Evolutionary conservation across 2,888 invertebrate genomes (phyloP).

Genomic region (Charanyca ferruginea): DNA sequence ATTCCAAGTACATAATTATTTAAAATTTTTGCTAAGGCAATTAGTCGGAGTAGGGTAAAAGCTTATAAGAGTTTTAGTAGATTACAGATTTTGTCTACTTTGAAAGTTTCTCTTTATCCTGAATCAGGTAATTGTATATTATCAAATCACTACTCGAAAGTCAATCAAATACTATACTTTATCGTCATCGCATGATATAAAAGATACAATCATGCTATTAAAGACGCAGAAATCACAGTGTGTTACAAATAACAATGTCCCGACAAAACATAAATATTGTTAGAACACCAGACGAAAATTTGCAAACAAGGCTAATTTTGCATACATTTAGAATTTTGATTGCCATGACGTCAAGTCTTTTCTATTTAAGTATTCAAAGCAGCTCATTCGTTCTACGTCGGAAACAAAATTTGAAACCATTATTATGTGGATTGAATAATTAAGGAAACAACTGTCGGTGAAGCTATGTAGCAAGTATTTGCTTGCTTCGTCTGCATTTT

Average conservation of each 20-base stretch:
- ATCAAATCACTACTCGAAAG: not conserved
- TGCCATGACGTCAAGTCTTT: slow-evolving; percentile 2
- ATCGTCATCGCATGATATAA: no score
- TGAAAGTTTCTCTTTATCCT: not conserved
- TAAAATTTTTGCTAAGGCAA: no score
- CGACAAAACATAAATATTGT: slow-evolving; percentile 25
- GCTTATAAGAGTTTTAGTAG: no score
- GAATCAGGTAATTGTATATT: not conserved
- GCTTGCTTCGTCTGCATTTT: not conserved
- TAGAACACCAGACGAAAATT: slow-evolving; percentile 1
- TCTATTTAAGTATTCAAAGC: slow-evolving; percentile 14
- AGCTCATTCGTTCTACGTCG: slow-evolving; percentile 44
- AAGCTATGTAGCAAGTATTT: not conserved
- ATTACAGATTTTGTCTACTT: slow-evolving; percentile 7
- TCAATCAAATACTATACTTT: no score
- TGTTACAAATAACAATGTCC: slow-evolving; percentile 8
- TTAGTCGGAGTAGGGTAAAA: not conserved
- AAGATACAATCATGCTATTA: not conserved
- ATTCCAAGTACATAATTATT: not conserved
- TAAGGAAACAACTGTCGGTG: slow-evolving; percentile 13
- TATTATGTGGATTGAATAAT: slow-evolving; percentile 19
- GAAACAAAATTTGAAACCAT: slow-evolving; percentile 4
- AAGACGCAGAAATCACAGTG: not conserved
- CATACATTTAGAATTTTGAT: slow-evolving; percentile 16
- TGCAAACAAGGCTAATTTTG: slow-evolving; percentile 21